Evolutionary conservation across 2,113 vertebrate genomes (phyloP).

Genomic region (Kryptolebias marmoratus): DNA sequence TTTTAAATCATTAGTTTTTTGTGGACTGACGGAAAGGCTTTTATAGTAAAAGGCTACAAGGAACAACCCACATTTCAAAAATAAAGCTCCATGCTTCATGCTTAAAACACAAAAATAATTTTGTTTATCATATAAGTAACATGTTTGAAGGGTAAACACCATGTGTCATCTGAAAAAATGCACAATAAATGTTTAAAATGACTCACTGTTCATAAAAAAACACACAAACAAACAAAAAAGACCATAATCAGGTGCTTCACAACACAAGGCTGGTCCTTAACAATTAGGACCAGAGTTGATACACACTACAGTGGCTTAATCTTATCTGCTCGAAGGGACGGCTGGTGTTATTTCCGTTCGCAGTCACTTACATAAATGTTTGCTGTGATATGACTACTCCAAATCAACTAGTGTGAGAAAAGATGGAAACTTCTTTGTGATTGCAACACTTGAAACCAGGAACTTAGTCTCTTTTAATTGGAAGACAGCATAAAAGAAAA

Average conservation of each 20-base stretch:
- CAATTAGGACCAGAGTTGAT: constrained; percentile 42
- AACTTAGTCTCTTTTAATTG: constrained; percentile 14
- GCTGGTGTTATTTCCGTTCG: constrained; percentile 73
- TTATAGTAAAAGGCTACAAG: not conserved
- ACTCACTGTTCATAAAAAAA: not conserved
- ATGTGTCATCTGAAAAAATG: not conserved
- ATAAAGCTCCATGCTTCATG: not conserved
- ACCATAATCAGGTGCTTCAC: not conserved
- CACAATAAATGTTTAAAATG: not conserved
- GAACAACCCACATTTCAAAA: not conserved
- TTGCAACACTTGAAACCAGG: not conserved
- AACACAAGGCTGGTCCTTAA: constrained; percentile 22
- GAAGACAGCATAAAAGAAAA: constrained; percentile 12
- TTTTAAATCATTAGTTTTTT: constrained; percentile 2
- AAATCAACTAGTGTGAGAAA: constrained; percentile 17
- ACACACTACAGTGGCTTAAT: constrained; percentile 42
- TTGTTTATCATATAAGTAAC: no score
- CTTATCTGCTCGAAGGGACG: constrained; percentile 60
- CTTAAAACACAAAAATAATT: no score
- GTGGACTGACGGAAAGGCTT: not conserved
- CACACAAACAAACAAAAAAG: not conserved
- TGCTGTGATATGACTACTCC: constrained; percentile 27
- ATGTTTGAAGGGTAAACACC: no score
- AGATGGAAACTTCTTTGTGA: constrained; percentile 23
- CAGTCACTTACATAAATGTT: constrained; percentile 44